Conservation (phyloP, 2,888 invertebrate species). For the Macropis europaea region DNA sequence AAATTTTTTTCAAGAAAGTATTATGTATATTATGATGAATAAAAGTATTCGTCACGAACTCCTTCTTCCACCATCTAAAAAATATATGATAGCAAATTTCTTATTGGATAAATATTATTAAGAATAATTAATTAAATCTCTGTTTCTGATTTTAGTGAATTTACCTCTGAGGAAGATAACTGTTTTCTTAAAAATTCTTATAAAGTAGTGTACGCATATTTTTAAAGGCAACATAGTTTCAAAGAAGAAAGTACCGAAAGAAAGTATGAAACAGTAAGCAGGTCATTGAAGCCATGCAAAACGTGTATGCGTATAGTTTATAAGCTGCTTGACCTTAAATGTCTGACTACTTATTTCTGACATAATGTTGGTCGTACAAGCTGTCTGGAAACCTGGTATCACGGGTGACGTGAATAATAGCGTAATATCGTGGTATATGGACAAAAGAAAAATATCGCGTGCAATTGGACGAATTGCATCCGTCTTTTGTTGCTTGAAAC, state of each 20-base stretch:
- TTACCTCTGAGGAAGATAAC: too few species aligned
- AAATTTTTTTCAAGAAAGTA: too few species aligned
- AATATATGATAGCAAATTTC: too few species aligned
- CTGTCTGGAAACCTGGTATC: neutral
- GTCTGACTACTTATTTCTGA: constrained; percentile 33
- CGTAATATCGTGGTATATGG: neutral
- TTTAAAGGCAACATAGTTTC: constrained; percentile 10
- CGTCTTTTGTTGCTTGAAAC: neutral
- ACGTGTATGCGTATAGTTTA: constrained; percentile 28
- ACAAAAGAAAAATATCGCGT: neutral
- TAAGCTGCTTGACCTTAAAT: constrained; percentile 58
- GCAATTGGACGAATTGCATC: constrained; percentile 3
- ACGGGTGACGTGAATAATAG: constrained; percentile 15
- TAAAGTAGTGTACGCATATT: too few species aligned
- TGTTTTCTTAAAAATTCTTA: too few species aligned
- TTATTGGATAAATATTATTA: too few species aligned
- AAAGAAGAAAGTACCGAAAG: constrained; percentile 45
- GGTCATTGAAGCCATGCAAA: constrained; percentile 60
- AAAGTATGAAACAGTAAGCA: constrained; percentile 56
- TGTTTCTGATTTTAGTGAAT: too few species aligned
- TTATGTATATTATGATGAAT: too few species aligned
- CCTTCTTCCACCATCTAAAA: too few species aligned
- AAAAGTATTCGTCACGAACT: too few species aligned
- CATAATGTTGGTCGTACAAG: constrained; percentile 14
- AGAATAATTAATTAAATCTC: too few species aligned